Percentiles rank a stretch among this genome's conserved stretches.
Evolutionary conservation across 2,888 invertebrate species (phyloP).

Genomic region (Tyria jacobaeae): DNA sequence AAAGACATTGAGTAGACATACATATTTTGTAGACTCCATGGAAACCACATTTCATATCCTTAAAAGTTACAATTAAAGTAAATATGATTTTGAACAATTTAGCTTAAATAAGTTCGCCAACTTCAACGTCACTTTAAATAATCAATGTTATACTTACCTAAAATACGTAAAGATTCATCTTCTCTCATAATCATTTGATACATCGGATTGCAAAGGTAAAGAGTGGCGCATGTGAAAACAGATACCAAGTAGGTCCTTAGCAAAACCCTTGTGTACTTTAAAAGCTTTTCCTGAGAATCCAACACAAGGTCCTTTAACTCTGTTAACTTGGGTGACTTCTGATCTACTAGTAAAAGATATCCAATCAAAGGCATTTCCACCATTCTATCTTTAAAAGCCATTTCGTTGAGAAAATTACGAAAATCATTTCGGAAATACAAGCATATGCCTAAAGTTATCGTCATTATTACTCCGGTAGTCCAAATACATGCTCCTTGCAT

Average conservation of each 20-base stretch:
- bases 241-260: constrained; percentile 65
- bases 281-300: constrained; percentile 62
- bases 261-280: constrained; percentile 62
- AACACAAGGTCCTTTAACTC: constrained; percentile 66
- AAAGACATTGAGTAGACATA: constrained; percentile 68
- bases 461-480: constrained; percentile 77
- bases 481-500: constrained; percentile 80
- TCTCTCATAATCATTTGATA: constrained; percentile 64
- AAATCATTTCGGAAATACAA: constrained; percentile 68
- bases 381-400: constrained; percentile 68
- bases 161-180: constrained; percentile 66
- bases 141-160: constrained; percentile 60
- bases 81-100: background rate
- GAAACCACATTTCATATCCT: constrained; percentile 83
- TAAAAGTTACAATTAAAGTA: constrained; percentile 47
- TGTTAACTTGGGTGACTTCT: constrained; percentile 50
- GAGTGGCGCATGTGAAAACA: constrained; percentile 65
- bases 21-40: constrained; percentile 74
- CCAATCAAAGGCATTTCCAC: constrained; percentile 69
- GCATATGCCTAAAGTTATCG: constrained; percentile 69
- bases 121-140: background rate
- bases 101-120: background rate
- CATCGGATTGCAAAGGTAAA: constrained; percentile 72
- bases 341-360: constrained; percentile 44
- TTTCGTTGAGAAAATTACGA: constrained; percentile 66